Base-by-base conservation (phyloP, 2,797 vertebrate genomes). In the Onychomys arenicola region DNA sequence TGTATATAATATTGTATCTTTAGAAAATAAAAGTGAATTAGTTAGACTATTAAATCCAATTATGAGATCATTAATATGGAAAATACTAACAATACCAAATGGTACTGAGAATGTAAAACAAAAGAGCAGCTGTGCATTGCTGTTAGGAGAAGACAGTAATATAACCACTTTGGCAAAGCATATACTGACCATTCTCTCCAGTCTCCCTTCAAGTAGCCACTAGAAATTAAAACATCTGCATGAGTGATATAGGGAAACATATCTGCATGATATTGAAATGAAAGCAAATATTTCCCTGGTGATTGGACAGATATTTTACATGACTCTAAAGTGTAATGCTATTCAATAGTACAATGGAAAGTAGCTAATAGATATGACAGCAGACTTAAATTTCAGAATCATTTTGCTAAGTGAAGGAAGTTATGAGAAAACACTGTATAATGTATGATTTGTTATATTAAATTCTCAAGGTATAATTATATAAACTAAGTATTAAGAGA, bases 1-100 rank as follows among this genome's bases (percentile, higher is more conserved):
- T 89, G n/a, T 16, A 52, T 89, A 52, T 75, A 57, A 57, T 77
- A 43, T 77, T 94, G 7, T 25, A 69, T 91, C 91, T 89, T 96
- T 89, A 91, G 52, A 91, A 95, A 92, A 90, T 93, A 32, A 90
- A 81, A 95, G n/a, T 81, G 21, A 95, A 57, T 91, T 87, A 91
- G 32, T 13, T 82, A 46, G 52, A 78, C 27, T 77, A 19, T 67
- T 84, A 91, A 76, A 96, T 55, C 40, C 92, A 78, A 67, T 46
- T 29, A 59, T 75, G 43, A 57, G 46, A 65, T 55, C 59, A 37
- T 49, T 88, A 75, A 78, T 94, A 52, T 63, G 27, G 65, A 83
- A 71, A 89, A 65, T 75, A 40, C n/a, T 37, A n/a, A 59, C 37
- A 69, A 19, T 52, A 69, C 37, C 57, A 85, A 89, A 17, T 89